Evolutionary conservation across 1,140 invertebrate genomes (phyloP), one percentile per base, ranked within the genome.

Genomic region (Drosophila takahashii): DNA sequence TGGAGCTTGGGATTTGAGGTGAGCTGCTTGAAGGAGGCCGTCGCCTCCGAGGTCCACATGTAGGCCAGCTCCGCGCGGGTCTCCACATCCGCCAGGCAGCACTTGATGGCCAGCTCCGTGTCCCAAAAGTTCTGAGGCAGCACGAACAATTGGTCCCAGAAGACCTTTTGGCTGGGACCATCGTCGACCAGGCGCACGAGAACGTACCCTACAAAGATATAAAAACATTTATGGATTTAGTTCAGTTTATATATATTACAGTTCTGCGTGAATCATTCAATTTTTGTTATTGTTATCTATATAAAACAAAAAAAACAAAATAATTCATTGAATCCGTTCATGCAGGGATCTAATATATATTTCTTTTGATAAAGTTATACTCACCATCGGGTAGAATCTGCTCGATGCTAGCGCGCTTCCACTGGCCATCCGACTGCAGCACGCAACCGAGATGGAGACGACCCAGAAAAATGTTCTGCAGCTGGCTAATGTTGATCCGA

Each of bases 21-120:
- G 0, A 92, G 51, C 42, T 77, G 81, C 29, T 64, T 64, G 9
- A 92, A 92, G 16, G 29, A 42, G 0, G 10, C 9, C 13, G 72
- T 85, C 3, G 77, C 81, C 7, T 51, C 26, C 1, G 42, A 1
- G 4, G 85, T 92, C 85, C 91, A 92, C 7, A 22, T 3, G 34
- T 91, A 91, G 27, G 48, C 58, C 41, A 73, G 36, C 27, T 62
- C 34, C 41, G 76, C 79, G n/a, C 79, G 42, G 9, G 91, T 77
- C 51, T 91, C 85, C 4, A 92, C 79, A 61, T 92, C 89, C 0
- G 77, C 81, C 8, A 92, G 52, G 6, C 67, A 37, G 16, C 91
- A 92, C 37, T 57, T 73, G 6, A 86, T 77, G 10, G 75, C 58
- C 7, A 75, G 18, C 53, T 81, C 85, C 0, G 29, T 16, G 0